Evolutionary conservation across 2,797 vertebrate genomes (phyloP).

Genomic region (Vireo griseus): DNA sequence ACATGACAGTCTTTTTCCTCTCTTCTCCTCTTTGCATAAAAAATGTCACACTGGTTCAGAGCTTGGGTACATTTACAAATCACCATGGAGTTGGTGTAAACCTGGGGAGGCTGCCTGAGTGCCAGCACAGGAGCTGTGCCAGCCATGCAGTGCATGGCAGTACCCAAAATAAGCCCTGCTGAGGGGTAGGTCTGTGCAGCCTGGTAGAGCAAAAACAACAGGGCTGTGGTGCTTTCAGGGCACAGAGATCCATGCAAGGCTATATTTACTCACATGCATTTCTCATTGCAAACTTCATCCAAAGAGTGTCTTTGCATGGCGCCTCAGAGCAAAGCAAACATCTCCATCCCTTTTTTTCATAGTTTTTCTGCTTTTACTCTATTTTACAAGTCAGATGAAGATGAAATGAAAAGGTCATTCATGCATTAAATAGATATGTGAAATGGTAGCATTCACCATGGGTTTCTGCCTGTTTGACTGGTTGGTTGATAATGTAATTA

Average conservation of each 20-base stretch:
- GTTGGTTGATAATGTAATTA: constrained; percentile 20
- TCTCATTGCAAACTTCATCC: not conserved
- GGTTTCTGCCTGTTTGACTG: not conserved
- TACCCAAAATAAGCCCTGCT: not conserved
- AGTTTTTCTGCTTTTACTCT: not conserved
- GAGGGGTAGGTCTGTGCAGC: not conserved
- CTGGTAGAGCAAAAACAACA: not conserved
- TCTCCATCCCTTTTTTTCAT: not conserved
- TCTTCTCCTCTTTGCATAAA: not conserved
- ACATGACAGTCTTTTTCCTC: not conserved
- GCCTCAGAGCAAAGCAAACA: not conserved
- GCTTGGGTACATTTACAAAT: not conserved
- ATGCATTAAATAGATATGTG: not conserved
- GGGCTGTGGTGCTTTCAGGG: not conserved
- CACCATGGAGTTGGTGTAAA: not conserved
- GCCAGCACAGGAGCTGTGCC: not conserved
- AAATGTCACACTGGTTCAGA: not conserved
- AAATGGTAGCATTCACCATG: not conserved
- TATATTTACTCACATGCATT: not conserved
- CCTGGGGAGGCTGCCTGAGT: not conserved
- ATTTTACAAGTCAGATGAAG: not conserved
- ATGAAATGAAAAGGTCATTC: not conserved
- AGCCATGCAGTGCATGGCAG: not conserved
- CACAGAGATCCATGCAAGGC: not conserved
- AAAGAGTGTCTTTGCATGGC: not conserved